Base-by-base conservation (phyloP, 2,888 invertebrate species). In the Calliopum simillimum region DNA sequence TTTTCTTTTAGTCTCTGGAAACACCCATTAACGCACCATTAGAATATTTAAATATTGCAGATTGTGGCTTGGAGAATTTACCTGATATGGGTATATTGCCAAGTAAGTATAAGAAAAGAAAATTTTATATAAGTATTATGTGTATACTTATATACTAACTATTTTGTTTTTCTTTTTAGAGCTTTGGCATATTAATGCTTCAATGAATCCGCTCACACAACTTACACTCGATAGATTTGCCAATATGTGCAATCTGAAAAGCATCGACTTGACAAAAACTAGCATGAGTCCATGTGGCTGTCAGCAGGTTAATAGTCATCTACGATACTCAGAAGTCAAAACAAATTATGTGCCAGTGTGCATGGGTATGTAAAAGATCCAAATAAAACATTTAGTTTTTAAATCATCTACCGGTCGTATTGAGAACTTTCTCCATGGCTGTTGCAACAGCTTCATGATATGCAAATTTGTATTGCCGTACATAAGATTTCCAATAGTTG, bases 21-120 rank as follows among this genome's bases (percentile, higher is more conserved):
- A 89, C 87, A 61, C 91, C 91, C 0, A 87, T 92, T 3, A 84
- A 77, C 75, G 90, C 90, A 0, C 90, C 90, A 0, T 77, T 91
- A 61, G 87, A 88, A 74, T 87, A 88, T 72, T 79, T 92, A 8
- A 89, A 91, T 74, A 80, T 92, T 46, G 89, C 91, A 19, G 87
- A 88, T 67, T 92, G 91, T 78, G 87, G 87, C 66, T 84, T 93
- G 46, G 85, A 84, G 16, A 85, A 87, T 69, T 81, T 93, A 51
- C 92, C 92, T 1, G 83, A 89, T 76, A 87, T 92, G 80, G 91
- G 91, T 2, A 83, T 87, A 43, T 78, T 91, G 19, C 90, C 92
- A 14, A 80, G 86, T 86, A 75, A 79, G 81, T 81, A 16, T 1
- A 4, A 21, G 13, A 14, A 3, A 14, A 47, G n/a, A 16, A 59